Evolutionary conservation across 2,888 invertebrate species (phyloP).

Genomic region (Lithophane semibrunnea): DNA sequence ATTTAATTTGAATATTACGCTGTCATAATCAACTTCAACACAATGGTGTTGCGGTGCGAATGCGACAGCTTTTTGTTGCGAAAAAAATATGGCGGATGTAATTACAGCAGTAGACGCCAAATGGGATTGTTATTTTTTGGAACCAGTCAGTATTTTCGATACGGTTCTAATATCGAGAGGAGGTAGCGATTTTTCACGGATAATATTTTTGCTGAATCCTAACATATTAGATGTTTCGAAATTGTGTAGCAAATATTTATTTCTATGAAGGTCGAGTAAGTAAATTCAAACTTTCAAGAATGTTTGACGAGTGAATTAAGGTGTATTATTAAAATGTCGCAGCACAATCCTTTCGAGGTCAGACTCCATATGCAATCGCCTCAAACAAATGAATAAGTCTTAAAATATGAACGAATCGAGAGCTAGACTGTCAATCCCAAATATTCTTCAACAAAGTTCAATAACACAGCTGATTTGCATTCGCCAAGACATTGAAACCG

Average conservation of each 20-base stretch:
- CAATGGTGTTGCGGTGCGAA: constrained; percentile 73
- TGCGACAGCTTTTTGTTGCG: constrained; percentile 73
- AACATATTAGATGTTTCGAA: constrained; percentile 30
- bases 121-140: constrained; percentile 65
- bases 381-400: not conserved
- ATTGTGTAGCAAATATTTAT: constrained; percentile 30
- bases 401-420: constrained; percentile 20
- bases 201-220: constrained; percentile 52
- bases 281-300: constrained; percentile 36
- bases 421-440: constrained; percentile 30
- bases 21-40: constrained; percentile 69
- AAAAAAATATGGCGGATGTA: constrained; percentile 81
- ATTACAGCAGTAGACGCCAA: constrained; percentile 75
- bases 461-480: constrained; percentile 67
- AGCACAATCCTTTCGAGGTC: constrained; percentile 27
- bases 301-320: constrained; percentile 35
- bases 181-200: constrained; percentile 68
- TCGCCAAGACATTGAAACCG: constrained; percentile 57
- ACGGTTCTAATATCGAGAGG: constrained; percentile 68
- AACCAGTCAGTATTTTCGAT: constrained; percentile 66
- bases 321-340: constrained; percentile 39
- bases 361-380: constrained; percentile 3
- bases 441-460: constrained; percentile 58
- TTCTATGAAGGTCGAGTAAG: constrained; percentile 38
- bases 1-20: constrained; percentile 62